Evolutionary conservation across 2,113 vertebrate genomes (phyloP), one percentile per base, ranked within the genome.

Genomic region (Grammomys surdaster): DNA sequence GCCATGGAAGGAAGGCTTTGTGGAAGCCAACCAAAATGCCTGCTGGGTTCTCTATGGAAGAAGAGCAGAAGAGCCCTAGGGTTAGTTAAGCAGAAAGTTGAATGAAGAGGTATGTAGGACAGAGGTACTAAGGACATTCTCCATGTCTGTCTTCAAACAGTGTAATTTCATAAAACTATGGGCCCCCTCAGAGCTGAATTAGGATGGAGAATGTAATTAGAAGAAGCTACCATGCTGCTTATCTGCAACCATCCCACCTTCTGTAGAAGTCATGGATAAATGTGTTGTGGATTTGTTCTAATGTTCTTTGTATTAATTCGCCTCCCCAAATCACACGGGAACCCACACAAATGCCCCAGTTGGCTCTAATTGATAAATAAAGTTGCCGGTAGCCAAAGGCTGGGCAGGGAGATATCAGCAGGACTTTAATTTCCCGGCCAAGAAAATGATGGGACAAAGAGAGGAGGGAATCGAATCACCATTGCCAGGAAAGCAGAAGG

Each of bases 1-100:
- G 77, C 89, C 91, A 85, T 20, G 26, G 84, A 92, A 95, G 56
- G 88, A 97, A 96, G 94, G 56, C 77, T 94, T 93, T 73, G 72
- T 89, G 94, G 88, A 70, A 86, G 58, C 51, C 88, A 69, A 36
- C 48, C 63, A 67, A 86, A 86, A 54, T 93, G 89, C 46, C 85
- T 87, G 24, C 90, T 91, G 92, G 43, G 31, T 88, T 48, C 82
- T 70, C 46, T 65, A 10, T 91, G 58, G 91, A 91, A 81, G 58
- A 22, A 51, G 40, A 56, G 63, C 33, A 60, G 65, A 46, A 86
- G 81, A 91, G 13, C 65, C 24, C 26, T 65, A 40, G 19, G 60
- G 51, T 65, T 58, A 11, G 88, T 88, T 92, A 75, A 88, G 40
- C 46, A 93, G 78, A 95, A 75, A 93, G 54, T 88, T 85, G 46